These are phyloP conservation scores for Nothocercus nigrocapillus DNA, from an alignment of 2,113 vertebrate genomes.

Conservation along the genomic window DNA sequence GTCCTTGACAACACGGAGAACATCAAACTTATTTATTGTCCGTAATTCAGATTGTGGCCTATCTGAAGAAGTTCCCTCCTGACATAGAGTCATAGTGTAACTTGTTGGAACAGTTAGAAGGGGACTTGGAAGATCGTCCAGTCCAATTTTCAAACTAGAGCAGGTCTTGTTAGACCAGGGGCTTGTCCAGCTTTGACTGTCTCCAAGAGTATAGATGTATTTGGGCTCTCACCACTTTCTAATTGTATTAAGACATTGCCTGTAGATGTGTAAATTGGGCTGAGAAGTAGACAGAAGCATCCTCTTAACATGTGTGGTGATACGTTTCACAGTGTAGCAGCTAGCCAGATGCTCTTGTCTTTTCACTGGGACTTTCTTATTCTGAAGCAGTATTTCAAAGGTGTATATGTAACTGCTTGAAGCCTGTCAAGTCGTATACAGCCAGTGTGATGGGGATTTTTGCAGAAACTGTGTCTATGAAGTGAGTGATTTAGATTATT, in stretches of 20 bases:
- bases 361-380: neutral
- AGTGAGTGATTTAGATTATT: neutral
- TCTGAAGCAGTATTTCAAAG: neutral
- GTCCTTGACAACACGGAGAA: neutral
- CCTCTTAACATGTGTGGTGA: neutral
- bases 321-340: neutral
- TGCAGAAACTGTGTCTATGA: neutral
- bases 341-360: neutral
- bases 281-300: rapidly evolving
- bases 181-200: rapidly evolving
- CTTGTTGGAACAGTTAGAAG: neutral
- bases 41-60: neutral
- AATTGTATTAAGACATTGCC: neutral
- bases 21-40: neutral
- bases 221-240: neutral
- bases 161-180: rapidly evolving
- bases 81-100: neutral
- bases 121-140: neutral
- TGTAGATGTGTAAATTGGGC: neutral
- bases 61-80: neutral
- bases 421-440: neutral
- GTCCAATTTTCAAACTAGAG: rapidly evolving
- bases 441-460: neutral
- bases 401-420: neutral
- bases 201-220: neutral